phyloP scores from a whole-genome alignment of 2,113 vertebrate genomes.

The Lagopus leucura region DNA sequence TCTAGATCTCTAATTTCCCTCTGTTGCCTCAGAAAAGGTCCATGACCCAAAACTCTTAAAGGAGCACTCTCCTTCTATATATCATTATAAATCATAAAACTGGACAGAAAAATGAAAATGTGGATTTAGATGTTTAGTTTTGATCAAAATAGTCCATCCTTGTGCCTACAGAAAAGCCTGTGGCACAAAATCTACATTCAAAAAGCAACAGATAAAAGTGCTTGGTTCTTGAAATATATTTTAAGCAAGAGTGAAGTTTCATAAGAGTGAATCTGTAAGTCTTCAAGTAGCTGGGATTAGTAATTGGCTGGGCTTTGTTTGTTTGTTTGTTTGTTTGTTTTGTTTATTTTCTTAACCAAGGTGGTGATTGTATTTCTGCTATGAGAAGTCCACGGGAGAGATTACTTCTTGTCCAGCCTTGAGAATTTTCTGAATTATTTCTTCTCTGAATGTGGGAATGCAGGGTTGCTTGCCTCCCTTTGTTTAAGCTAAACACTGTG shows the following conservation, averaged over 20 bases:
- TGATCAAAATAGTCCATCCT: not conserved
- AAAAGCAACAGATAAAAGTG: not conserved
- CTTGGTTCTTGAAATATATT: not conserved
- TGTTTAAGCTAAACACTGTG: not conserved
- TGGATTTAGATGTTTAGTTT: not conserved
- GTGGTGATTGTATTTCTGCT: not conserved
- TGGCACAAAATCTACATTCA: not conserved
- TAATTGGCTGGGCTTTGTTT: not conserved
- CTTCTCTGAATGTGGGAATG: not conserved
- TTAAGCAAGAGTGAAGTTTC: not conserved
- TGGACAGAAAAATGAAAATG: not conserved
- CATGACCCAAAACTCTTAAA: not conserved
- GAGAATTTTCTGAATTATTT: not conserved
- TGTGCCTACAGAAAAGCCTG: not conserved
- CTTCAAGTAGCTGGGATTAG: not conserved
- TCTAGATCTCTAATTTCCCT: too few relatives aligned
- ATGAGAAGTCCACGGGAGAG: not conserved
- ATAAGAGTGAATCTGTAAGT: not conserved
- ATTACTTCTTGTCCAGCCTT: not conserved
- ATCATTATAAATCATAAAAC: not conserved
- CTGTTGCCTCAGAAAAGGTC: not conserved
- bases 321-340: not conserved
- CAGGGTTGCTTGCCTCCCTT: not conserved
- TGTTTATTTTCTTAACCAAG: rapidly evolving
- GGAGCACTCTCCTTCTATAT: not conserved